These are phyloP conservation scores for Coleophora deauratella DNA, from an alignment of 2,888 invertebrate species.

Conservation along the genomic window DNA sequence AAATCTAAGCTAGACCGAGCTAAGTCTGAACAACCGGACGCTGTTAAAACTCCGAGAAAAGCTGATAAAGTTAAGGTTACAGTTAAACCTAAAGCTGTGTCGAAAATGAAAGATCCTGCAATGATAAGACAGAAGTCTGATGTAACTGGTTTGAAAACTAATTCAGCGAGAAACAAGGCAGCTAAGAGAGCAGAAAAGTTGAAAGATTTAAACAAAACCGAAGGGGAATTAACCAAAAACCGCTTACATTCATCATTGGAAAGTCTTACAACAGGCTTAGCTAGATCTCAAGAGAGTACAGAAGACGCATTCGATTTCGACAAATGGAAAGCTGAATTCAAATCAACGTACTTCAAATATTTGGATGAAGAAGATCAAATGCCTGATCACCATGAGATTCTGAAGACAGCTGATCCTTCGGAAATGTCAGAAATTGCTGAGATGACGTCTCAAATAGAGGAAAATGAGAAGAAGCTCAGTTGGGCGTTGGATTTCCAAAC, in stretches of 20 bases:
- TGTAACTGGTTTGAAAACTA: conserved; percentile 73
- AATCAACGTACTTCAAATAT: conserved; percentile 49
- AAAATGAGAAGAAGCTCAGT: conserved; percentile 71
- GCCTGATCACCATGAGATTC: conserved; percentile 52
- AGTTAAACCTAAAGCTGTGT: conserved; percentile 34
- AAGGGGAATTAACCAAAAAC: conserved; percentile 51
- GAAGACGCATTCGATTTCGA: conserved; percentile 60
- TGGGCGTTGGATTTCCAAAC: conserved; percentile 77
- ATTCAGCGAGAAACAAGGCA: conserved; percentile 46
- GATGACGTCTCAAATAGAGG: conserved; percentile 69
- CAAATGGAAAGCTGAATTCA: conserved; percentile 62
- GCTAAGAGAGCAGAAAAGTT: conserved; percentile 45
- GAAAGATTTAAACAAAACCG: conserved; percentile 33
- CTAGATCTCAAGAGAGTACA: conserved; percentile 59
- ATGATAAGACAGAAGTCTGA: conserved; percentile 76
- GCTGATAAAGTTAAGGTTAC: conserved; percentile 19
- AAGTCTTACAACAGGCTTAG: conserved; percentile 54
- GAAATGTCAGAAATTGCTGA: conserved; percentile 69
- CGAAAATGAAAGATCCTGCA: conserved; percentile 41
- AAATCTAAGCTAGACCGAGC: conserved; percentile 43
- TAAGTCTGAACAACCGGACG: conserved; percentile 55
- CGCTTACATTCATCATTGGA: conserved; percentile 62
- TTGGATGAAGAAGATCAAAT: conserved; percentile 61
- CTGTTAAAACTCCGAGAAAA: conserved; percentile 5
- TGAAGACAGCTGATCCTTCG: conserved; percentile 57